phyloP scores from a whole-genome alignment of 1,140 invertebrate species.

The Megalonaias nervosa region DNA sequence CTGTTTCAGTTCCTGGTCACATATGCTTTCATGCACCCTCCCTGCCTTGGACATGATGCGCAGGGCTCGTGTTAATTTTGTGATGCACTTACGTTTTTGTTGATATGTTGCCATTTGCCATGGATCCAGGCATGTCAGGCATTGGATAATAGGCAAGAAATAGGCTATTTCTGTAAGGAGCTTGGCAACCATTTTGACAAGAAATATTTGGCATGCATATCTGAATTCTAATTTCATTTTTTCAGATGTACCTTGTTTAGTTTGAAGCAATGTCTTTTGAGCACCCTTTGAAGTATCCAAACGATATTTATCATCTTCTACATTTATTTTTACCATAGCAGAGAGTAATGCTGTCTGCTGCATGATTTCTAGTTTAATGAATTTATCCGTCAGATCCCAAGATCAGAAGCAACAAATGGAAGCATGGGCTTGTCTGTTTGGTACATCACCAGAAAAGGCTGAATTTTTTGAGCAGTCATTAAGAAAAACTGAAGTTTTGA shows the following conservation, averaged over 20 bases:
- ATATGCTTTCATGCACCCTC: background rate
- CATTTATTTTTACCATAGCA: slow-evolving; percentile 4
- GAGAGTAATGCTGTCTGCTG: background rate
- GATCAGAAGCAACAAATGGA: slow-evolving; percentile 19
- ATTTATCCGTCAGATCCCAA: slow-evolving; percentile 19
- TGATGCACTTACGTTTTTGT: background rate
- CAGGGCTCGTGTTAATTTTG: background rate
- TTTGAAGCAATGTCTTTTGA: too few relatives aligned
- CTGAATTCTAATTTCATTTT: background rate
- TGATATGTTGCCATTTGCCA: background rate
- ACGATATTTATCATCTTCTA: slow-evolving; percentile 3
- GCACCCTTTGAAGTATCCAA: background rate
- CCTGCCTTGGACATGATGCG: background rate
- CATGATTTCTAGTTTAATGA: slow-evolving; percentile 2
- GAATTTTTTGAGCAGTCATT: background rate
- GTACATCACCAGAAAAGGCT: slow-evolving; percentile 28
- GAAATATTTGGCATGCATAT: background rate
- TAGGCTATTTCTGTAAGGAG: slow-evolving; percentile 17
- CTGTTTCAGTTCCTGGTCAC: background rate
- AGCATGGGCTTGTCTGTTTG: slow-evolving; percentile 26
- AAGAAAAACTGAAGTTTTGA: too few relatives aligned
- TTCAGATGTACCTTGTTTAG: background rate
- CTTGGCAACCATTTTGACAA: background rate
- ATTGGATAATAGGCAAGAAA: background rate
- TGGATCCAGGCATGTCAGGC: slow-evolving; percentile 3